Percentiles rank a stretch among this genome's conserved stretches.
Conservation (phyloP, 2,797 vertebrate genomes). For the Chrysocyon brachyurus region DNA sequence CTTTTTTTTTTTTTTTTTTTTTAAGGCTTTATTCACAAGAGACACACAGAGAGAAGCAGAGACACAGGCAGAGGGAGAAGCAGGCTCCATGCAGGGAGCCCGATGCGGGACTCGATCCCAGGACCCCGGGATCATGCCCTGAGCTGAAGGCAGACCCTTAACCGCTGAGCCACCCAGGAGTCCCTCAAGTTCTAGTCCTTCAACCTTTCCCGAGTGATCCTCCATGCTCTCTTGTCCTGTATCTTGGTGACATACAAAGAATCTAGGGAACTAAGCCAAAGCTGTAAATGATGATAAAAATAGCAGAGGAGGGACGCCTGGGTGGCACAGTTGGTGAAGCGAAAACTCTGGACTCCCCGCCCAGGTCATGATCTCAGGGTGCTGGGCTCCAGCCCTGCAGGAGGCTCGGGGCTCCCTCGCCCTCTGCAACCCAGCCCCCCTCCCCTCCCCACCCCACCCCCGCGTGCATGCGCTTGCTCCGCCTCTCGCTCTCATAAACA, state of each 20-base stretch:
- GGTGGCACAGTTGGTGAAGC: neutral
- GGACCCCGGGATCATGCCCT: no score
- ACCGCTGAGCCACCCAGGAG: no score
- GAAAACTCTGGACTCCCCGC: neutral
- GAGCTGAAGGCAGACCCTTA: no score
- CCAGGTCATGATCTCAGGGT: neutral
- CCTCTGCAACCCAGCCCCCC: neutral
- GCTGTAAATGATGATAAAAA: neutral
- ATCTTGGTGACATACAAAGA: neutral
- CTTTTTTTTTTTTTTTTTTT: neutral
- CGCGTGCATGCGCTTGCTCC: no score
- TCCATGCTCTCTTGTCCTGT: neutral
- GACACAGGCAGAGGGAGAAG: no score
- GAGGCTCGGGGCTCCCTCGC: neutral
- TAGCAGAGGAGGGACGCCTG: neutral
- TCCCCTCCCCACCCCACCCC: no score
- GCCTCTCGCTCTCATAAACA: neutral
- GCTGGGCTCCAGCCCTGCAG: neutral
- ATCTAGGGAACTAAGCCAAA: neutral
- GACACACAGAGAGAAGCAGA: no score
- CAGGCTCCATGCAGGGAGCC: no score
- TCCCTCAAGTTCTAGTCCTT: neutral
- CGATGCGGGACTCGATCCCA: no score
- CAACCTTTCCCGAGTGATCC: neutral
- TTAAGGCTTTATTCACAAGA: no score